Evolutionary conservation across 2,888 invertebrate genomes (phyloP), one percentile per base, ranked within the genome.

Genomic region (Drosophila monieri): DNA sequence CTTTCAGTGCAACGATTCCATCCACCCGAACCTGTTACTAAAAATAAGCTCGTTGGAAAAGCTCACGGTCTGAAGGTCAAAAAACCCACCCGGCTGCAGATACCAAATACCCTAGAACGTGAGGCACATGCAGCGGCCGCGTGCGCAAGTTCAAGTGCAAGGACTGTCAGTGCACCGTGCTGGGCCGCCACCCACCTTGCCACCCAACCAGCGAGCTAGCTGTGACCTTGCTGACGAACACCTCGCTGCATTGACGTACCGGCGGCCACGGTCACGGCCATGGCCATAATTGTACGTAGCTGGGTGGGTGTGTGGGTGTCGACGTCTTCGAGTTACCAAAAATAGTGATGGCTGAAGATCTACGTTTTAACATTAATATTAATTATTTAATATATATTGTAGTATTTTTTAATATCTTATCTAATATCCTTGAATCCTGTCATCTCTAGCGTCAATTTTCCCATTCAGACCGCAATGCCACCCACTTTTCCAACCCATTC

Each of bases 111-210:
- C 44, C 10, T 10, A 5, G 21, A 15, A 25, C 27, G 9, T 43
- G 48, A 64, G 74, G 73, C 86, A 88, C 86, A 84, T 84, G 84
- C 88, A 73, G 55, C 53, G 46, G 72, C 86, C 80, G 85, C 88
- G 88, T 84, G 84, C 81, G 76, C 84, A 85, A 76, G 89, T 89
- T 89, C 90, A 89, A 89, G 90, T 88, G 88, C 88, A 89, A 83
- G 89, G 89, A 60, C 60, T 60, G 35, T 27, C 39, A 37, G 39
- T 41, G 39, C 60, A 39, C 12, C 15, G 9, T 2, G 2, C 6
- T n/a, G 12, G 4, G 21, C 3, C 21, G 21, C 3, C 15, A 18
- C 21, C 73, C 66, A 61, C 60, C 65, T 76, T 41, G 18, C 66
- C 72, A 61, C 71, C 60, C 64, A 53, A 30, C 59, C 70, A 59